These are phyloP conservation scores for Oscheius onirici DNA, from an alignment of 2,888 invertebrate genomes.

Conservation along the genomic window DNA sequence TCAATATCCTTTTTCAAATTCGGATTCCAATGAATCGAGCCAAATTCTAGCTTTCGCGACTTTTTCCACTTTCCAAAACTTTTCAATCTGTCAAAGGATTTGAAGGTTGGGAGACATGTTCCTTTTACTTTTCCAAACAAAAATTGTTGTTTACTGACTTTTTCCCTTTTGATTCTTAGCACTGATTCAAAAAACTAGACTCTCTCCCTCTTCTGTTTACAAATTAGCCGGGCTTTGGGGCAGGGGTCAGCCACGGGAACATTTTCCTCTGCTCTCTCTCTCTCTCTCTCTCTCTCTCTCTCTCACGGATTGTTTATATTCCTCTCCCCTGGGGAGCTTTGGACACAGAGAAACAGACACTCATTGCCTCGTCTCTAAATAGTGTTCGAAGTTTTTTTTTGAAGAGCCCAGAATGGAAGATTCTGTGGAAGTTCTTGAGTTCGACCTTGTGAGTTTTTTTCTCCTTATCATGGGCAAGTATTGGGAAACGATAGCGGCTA, in stretches of 20 bases:
- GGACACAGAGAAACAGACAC: not conserved
- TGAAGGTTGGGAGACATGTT: too few relatives aligned
- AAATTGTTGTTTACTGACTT: too few relatives aligned
- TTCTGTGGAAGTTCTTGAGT: not conserved
- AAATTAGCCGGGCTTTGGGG: not conserved
- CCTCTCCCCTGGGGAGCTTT: not conserved
- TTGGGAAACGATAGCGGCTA: too few relatives aligned
- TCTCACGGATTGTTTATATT: not conserved
- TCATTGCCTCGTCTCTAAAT: not conserved
- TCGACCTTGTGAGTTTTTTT: too few relatives aligned
- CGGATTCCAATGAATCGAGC: too few relatives aligned
- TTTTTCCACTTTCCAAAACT: too few relatives aligned
- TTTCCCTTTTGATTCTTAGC: too few relatives aligned
- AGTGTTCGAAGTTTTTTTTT: not conserved
- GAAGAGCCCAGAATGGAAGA: not conserved
- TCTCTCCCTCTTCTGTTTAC: not conserved
- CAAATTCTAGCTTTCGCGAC: too few relatives aligned
- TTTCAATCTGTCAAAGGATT: too few relatives aligned
- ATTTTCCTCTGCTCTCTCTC: not conserved
- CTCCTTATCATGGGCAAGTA: too few relatives aligned
- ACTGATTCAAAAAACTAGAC: not conserved
- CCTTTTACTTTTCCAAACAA: too few relatives aligned
- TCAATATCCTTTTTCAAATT: too few relatives aligned
- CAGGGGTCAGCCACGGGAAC: not conserved
- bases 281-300: not conserved